A percentile compares a stretch with the other conserved stretches of the same genome.
These are phyloP conservation scores for Linnaemya tessellans DNA, from an alignment of 2,888 invertebrate genomes.

Conservation along the genomic window DNA sequence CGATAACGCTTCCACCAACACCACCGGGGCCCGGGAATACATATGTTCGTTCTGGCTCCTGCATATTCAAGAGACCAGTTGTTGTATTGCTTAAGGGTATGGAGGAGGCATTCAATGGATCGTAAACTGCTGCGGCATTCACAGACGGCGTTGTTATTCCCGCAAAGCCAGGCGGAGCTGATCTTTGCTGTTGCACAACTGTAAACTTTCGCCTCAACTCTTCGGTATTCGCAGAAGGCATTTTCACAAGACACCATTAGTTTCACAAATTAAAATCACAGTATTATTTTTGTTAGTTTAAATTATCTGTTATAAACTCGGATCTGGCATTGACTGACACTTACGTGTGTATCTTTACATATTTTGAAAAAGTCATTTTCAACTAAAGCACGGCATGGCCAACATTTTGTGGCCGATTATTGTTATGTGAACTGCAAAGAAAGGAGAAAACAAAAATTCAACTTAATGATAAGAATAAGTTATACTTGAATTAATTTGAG, in stretches of 20 bases:
- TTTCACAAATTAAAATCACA: slow-evolving; percentile 71
- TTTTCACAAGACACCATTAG: slow-evolving; percentile 82
- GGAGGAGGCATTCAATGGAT: slow-evolving; percentile 71
- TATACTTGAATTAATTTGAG: not conserved
- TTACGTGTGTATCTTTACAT: slow-evolving; percentile 7
- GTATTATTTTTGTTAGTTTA: slow-evolving; percentile 27
- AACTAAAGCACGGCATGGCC: not conserved
- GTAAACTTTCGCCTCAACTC: slow-evolving; percentile 83
- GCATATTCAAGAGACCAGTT: slow-evolving; percentile 68
- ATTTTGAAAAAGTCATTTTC: slow-evolving; percentile 24
- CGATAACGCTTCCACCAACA: slow-evolving; percentile 74
- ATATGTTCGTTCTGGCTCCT: slow-evolving; percentile 82
- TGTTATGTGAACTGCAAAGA: slow-evolving; percentile 33
- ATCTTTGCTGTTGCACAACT: slow-evolving; percentile 80
- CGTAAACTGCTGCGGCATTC: slow-evolving; percentile 69
- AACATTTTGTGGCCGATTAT: slow-evolving; percentile 5
- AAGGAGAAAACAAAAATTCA: not conserved
- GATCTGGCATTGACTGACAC: not conserved
- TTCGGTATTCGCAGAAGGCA: slow-evolving; percentile 82
- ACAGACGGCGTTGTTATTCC: slow-evolving; percentile 53
- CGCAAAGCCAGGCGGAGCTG: slow-evolving; percentile 79
- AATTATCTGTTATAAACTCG: not conserved
- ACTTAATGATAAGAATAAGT: not conserved
- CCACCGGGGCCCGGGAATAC: slow-evolving; percentile 80
- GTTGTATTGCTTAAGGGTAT: slow-evolving; percentile 71